These are phyloP conservation scores for Eumerus sabulonum DNA, from an alignment of 2,888 invertebrate genomes.

Conservation along the genomic window DNA sequence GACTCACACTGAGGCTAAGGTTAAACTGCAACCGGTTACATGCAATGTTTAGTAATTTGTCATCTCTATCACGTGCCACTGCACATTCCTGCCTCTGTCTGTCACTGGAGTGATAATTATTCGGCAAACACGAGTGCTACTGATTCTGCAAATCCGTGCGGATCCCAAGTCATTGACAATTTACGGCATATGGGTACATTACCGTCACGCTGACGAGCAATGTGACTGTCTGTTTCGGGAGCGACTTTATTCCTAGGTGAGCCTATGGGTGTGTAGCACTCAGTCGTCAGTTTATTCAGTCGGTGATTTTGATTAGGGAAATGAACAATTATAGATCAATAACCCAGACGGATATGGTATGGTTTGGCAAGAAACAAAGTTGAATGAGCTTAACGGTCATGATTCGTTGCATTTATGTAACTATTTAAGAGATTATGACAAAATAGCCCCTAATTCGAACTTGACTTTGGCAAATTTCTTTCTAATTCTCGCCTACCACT, in stretches of 20 bases:
- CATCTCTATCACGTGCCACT: slow-evolving; percentile 26
- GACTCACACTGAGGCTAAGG: no score
- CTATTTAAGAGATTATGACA: no score
- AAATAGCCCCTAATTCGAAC: slow-evolving; percentile 4
- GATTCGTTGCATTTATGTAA: neutral
- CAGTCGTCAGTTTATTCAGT: neutral
- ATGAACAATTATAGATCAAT: slow-evolving; percentile 13
- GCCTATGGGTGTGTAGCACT: slow-evolving; percentile 23
- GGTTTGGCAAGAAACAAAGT: neutral
- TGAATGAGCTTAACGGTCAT: neutral
- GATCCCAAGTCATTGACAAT: neutral
- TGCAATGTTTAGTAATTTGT: slow-evolving; percentile 12
- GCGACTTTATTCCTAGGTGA: slow-evolving; percentile 31
- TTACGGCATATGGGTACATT: slow-evolving; percentile 9
- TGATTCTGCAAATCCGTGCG: slow-evolving; percentile 2
- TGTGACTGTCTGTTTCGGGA: slow-evolving; percentile 30
- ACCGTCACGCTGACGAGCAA: slow-evolving; percentile 27
- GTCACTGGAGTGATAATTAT: slow-evolving; percentile 29
- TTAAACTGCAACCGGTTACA: no score
- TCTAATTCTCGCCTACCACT: neutral
- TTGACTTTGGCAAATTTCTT: slow-evolving; percentile 7
- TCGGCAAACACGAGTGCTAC: slow-evolving; percentile 25
- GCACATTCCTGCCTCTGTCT: slow-evolving; percentile 16
- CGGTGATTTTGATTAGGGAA: slow-evolving; percentile 3
- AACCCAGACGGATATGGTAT: neutral